A percentile compares a stretch with the other conserved stretches of the same genome.
Conservation (phyloP, 2,888 invertebrate species). For the Agrotis segetum region DNA sequence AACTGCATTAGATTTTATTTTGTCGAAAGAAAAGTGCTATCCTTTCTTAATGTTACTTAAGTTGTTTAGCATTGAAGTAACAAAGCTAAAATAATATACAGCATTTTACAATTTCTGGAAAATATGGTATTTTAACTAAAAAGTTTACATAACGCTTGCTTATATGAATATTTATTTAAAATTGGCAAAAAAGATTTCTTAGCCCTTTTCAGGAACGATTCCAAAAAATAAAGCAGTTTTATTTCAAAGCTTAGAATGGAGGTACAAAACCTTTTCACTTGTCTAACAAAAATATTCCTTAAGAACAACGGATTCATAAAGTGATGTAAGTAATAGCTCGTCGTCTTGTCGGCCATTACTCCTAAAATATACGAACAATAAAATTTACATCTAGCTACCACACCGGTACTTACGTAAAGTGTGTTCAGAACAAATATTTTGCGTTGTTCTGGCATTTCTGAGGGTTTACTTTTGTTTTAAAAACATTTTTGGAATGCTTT, state of each 20-base stretch:
- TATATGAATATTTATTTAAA: too few species aligned
- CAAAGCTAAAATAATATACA: too few species aligned
- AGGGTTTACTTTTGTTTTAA: constrained; percentile 14
- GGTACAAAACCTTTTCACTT: not conserved
- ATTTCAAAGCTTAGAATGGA: not conserved
- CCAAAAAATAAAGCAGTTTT: too few species aligned
- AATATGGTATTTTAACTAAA: too few species aligned
- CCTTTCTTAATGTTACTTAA: not conserved
- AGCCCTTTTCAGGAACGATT: not conserved
- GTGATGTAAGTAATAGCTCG: constrained; percentile 26
- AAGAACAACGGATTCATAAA: constrained; percentile 34
- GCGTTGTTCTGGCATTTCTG: not conserved
- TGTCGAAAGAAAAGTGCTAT: too few species aligned
- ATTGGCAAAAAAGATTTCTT: not conserved
- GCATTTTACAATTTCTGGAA: too few species aligned
- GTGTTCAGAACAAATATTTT: constrained; percentile 41
- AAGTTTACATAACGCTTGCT: too few species aligned
- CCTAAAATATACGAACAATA: constrained; percentile 46
- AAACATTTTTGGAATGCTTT: not conserved
- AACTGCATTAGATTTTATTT: too few species aligned
- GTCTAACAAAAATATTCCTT: constrained; percentile 15
- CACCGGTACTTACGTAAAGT: constrained; percentile 31
- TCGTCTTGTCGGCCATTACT: constrained; percentile 14
- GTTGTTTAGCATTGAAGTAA: too few species aligned
- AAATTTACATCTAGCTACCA: constrained; percentile 38